Base-by-base conservation (phyloP, 2,797 vertebrate genomes). In the Hippoglossus hippoglossus region DNA sequence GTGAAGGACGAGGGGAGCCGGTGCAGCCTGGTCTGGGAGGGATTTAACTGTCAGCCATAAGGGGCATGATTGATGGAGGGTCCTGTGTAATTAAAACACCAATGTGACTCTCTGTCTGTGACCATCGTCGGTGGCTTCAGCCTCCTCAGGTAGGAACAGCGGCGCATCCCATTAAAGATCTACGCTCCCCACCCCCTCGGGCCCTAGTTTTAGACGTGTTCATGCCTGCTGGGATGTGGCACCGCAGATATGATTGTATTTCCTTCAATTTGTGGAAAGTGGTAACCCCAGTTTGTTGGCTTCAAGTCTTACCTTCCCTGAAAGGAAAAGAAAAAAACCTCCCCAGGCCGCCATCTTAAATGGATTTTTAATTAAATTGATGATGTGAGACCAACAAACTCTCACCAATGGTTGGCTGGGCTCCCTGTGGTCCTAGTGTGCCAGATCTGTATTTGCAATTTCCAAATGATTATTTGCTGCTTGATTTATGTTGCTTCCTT, bases 301-400 rank as follows among this genome's bases (percentile, higher is more conserved):
- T 89, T 86, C 74, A 87, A 78, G 72, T 68, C 83, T 79, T 72
- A 62, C 70, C 71, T 82, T 80, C 56, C 63, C 56, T 65, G 24
- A 73, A 79, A 88, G 58, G 36, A 71, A 70, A 67, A 71, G 56
- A 60, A 54, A 67, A 68, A 82, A 24, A 18, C 71, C 67, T 84
- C 90, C 89, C 74, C 72, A 61, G 79, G 89, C 79, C 63, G 80
- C 77, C 71, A 72, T 87, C 80, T 86, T 88, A 86, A 91, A 91
- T 88, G 80, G 85, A 85, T 89, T 93, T 92, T 91, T 90, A 93
- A 93, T 93, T 91, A 86, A 93, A 91, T 89, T 92, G 87, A 93
- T 90, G 89, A 90, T 89, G 90, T 92, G 91, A 89, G 87, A 91
- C 87, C 87, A 90, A 89, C 83, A 90, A 88, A 90, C 79, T 83